phyloP scores from a whole-genome alignment of 2,797 vertebrate species.

The Pseudochirops cupreus region DNA sequence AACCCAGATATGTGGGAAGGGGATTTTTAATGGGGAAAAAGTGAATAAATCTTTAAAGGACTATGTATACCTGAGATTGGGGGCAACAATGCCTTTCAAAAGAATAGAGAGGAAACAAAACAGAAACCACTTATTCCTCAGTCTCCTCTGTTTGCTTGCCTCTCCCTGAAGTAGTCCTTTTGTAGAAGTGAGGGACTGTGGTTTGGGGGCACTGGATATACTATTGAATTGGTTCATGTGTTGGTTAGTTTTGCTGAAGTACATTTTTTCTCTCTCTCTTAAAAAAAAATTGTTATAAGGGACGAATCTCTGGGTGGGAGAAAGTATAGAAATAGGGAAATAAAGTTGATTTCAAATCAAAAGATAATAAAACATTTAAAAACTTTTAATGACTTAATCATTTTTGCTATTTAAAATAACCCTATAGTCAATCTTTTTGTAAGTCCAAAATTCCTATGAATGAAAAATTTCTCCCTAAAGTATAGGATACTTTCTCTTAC shows the following conservation, averaged over 20 bases:
- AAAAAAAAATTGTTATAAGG: background rate
- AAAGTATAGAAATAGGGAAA: background rate
- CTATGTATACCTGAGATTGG: background rate
- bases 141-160: background rate
- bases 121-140: background rate
- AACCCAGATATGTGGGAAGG: background rate
- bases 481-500: slow-evolving; percentile 17
- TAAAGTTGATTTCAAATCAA: background rate
- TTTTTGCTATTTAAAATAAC: slow-evolving; percentile 33
- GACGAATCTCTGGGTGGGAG: background rate
- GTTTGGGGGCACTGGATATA: background rate
- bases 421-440: background rate
- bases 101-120: background rate
- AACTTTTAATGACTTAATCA: slow-evolving; percentile 14
- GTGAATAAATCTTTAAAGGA: background rate
- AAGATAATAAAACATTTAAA: background rate
- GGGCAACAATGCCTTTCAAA: background rate
- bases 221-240: background rate
- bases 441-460: slow-evolving; percentile 35
- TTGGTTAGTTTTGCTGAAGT: background rate
- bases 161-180: background rate
- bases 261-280: background rate
- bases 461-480: slow-evolving; percentile 27
- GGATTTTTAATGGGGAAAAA: background rate
- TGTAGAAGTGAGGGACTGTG: background rate